Percentiles rank a stretch among this genome's conserved stretches.
Evolutionary conservation across 1,140 invertebrate genomes (phyloP).

Genomic region (Heliothis subflexa): DNA sequence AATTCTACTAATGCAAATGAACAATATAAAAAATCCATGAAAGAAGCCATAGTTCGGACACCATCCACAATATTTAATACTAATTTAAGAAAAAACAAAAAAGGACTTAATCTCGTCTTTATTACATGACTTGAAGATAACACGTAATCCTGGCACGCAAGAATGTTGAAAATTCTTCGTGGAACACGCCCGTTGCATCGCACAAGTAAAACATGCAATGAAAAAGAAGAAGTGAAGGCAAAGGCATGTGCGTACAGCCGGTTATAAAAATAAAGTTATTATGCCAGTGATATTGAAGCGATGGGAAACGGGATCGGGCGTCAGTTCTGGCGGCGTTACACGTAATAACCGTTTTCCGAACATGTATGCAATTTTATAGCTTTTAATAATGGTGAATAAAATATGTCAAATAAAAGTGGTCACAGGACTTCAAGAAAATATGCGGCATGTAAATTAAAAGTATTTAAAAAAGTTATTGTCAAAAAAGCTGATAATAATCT

Average conservation of each 20-base stretch:
- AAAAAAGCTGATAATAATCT: too few species aligned
- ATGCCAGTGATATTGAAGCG: conserved; percentile 45
- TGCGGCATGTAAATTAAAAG: too few species aligned
- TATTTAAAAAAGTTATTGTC: too few species aligned
- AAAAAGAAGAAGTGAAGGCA: conserved; percentile 39
- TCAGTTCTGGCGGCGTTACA: conserved; percentile 3
- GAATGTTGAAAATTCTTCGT: conserved; percentile 49
- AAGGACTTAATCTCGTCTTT: conserved; percentile 34
- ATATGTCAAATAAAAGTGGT: background rate
- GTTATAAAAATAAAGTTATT: conserved; percentile 58
- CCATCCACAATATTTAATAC: background rate
- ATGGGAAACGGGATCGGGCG: conserved; percentile 39
- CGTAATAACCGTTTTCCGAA: conserved; percentile 25
- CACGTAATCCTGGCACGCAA: conserved; percentile 44
- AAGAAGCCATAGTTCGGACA: background rate
- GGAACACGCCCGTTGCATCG: conserved; percentile 47
- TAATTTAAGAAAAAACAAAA: conserved; percentile 11
- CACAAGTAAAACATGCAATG: conserved; percentile 40
- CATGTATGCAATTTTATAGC: conserved; percentile 19
- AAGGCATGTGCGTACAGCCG: conserved; percentile 45
- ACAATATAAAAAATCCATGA: background rate
- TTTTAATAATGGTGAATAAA: background rate
- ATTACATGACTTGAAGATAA: conserved; percentile 45
- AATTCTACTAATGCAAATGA: conserved; percentile 10
- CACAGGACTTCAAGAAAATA: background rate